A percentile compares a stretch with the other conserved stretches of the same genome.
Conservation (phyloP, 2,888 invertebrate genomes). For the Himalopsyche kuldschensis region DNA sequence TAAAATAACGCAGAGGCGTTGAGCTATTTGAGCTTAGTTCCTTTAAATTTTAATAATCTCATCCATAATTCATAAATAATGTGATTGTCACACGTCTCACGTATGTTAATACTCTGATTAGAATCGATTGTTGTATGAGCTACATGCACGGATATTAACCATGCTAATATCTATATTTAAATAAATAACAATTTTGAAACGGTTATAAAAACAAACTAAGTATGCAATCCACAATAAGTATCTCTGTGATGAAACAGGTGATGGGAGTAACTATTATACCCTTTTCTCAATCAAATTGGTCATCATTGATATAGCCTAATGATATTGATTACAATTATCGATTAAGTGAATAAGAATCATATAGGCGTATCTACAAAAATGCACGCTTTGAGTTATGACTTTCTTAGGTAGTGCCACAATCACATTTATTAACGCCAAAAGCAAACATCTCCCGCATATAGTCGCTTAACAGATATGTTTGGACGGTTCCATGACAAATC, state of each 20-base stretch:
- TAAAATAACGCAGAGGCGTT: neutral
- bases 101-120: conserved; percentile 31
- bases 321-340: no score
- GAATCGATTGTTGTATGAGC: conserved; percentile 28
- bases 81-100: conserved; percentile 37
- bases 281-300: no score
- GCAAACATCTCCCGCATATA: no score
- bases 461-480: no score
- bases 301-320: no score
- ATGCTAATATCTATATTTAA: neutral
- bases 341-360: no score
- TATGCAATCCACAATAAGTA: neutral
- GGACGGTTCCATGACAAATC: no score
- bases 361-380: no score
- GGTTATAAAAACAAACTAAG: neutral
- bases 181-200: neutral
- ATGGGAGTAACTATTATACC: no score
- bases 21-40: neutral
- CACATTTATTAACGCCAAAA: no score
- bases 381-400: no score
- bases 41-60: neutral
- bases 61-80: conserved; percentile 34
- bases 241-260: neutral
- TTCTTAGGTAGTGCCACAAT: no score
- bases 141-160: conserved; percentile 1